Percentiles rank a stretch among this genome's conserved stretches.
Conservation (phyloP, 2,797 vertebrate species). For the Ibycter americanus region DNA sequence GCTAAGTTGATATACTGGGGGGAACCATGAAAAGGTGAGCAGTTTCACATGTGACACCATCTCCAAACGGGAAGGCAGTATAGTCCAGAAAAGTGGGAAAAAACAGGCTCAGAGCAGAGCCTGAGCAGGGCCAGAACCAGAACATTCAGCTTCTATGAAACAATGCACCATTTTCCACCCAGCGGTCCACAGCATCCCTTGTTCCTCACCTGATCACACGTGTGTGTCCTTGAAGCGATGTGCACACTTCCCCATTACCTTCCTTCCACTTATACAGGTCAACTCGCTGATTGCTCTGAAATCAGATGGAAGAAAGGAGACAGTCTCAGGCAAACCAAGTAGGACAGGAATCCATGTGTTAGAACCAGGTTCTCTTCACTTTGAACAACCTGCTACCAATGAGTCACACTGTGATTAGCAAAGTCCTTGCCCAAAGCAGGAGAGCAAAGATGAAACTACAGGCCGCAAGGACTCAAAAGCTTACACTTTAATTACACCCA, state of each 20-base stretch:
- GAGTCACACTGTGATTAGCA: neutral
- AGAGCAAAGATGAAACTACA: neutral
- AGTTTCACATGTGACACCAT: neutral
- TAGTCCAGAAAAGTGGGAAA: neutral
- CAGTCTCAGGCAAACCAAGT: neutral
- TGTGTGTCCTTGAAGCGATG: slow-evolving; percentile 94
- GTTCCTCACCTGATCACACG: slow-evolving; percentile 89
- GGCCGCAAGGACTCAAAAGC: neutral
- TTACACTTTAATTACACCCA: neutral
- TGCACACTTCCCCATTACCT: slow-evolving; percentile 88
- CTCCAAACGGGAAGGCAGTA: neutral
- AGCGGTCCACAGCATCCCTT: neutral
- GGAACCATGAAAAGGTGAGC: neutral
- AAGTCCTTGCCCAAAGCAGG: neutral
- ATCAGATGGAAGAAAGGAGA: slow-evolving; percentile 18
- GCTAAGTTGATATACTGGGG: neutral
- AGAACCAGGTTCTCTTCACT: neutral
- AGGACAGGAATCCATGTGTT: neutral
- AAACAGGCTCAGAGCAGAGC: neutral
- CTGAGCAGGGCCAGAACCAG: neutral
- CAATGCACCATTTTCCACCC: neutral
- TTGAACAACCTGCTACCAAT: neutral
- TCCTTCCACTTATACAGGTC: slow-evolving; percentile 95
- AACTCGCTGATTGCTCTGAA: slow-evolving; percentile 94
- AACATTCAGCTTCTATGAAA: neutral